A percentile compares a stretch with the other conserved stretches of the same genome.
phyloP scores from a whole-genome alignment of 2,888 invertebrate genomes.

The Mythimna ferrago region DNA sequence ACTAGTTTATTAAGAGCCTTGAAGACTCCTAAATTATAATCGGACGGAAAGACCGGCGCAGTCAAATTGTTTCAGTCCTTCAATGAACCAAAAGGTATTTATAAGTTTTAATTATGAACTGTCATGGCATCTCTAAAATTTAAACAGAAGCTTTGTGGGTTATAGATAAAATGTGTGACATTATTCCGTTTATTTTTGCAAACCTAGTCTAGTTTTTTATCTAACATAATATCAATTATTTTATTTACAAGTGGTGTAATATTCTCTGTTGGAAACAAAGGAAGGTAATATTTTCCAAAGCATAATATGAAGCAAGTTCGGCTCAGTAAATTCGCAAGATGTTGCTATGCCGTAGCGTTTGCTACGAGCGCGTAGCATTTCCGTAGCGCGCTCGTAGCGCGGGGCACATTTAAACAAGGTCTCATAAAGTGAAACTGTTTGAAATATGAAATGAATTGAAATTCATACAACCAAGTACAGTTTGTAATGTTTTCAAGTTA shows the following conservation, averaged over 20 bases:
- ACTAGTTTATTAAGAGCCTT: too few relatives aligned
- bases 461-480: neutral
- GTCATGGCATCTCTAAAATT: neutral
- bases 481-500: neutral
- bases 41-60: too few relatives aligned
- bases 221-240: neutral
- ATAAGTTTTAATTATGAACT: slow-evolving; percentile 5
- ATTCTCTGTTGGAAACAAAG: neutral
- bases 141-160: too few relatives aligned
- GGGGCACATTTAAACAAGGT: slow-evolving; percentile 33
- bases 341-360: slow-evolving; percentile 57
- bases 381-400: slow-evolving; percentile 58
- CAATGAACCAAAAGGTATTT: slow-evolving; percentile 1
- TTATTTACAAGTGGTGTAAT: neutral
- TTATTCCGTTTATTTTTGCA: neutral
- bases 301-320: slow-evolving; percentile 6
- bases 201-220: too few relatives aligned
- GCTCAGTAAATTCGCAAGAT: slow-evolving; percentile 29
- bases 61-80: too few relatives aligned
- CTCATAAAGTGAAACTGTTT: slow-evolving; percentile 30
- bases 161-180: too few relatives aligned
- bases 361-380: slow-evolving; percentile 57
- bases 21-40: too few relatives aligned
- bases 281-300: slow-evolving; percentile 19
- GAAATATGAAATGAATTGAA: slow-evolving; percentile 11